phyloP scores from a whole-genome alignment of 1,140 invertebrate genomes.

The Stratiolaelaps scimitus region DNA sequence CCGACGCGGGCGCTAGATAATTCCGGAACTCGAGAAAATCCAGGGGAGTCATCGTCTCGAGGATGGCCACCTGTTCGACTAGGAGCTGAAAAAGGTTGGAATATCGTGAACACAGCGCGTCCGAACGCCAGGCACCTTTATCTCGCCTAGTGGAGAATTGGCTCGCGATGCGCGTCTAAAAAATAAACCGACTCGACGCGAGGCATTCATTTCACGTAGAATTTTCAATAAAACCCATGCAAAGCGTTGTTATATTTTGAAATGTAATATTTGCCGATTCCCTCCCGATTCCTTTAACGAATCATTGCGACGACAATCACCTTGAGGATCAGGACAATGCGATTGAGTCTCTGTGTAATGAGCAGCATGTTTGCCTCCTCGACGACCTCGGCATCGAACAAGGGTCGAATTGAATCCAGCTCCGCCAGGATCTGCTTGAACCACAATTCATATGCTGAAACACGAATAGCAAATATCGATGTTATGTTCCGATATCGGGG shows the following conservation, averaged over 20 bases:
- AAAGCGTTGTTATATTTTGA: too few relatives aligned
- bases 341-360: conserved; percentile 76
- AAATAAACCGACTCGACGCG: too few relatives aligned
- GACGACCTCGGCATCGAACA: conserved; percentile 62
- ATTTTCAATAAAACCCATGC: too few relatives aligned
- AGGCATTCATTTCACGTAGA: too few relatives aligned
- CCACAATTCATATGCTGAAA: conserved; percentile 93
- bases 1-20: conserved; percentile 82
- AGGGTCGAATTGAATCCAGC: conserved; percentile 71
- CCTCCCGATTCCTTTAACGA: too few relatives aligned
- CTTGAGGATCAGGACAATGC: conserved; percentile 86
- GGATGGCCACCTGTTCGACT: conserved; percentile 88
- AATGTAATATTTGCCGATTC: too few relatives aligned
- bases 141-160: too few relatives aligned
- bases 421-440: conserved; percentile 99
- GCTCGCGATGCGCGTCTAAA: too few relatives aligned
- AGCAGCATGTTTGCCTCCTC: conserved; percentile 85
- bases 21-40: conserved; percentile 90
- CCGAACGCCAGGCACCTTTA: too few relatives aligned
- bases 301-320: conserved; percentile 46
- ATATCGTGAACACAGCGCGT: background rate
- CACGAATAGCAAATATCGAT: too few relatives aligned
- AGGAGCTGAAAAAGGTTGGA: conserved; percentile 53
- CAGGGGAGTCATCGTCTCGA: conserved; percentile 94
- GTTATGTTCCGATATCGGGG: too few relatives aligned